phyloP scores from a whole-genome alignment of 2,113 vertebrate genomes.

The Empidonax traillii region DNA sequence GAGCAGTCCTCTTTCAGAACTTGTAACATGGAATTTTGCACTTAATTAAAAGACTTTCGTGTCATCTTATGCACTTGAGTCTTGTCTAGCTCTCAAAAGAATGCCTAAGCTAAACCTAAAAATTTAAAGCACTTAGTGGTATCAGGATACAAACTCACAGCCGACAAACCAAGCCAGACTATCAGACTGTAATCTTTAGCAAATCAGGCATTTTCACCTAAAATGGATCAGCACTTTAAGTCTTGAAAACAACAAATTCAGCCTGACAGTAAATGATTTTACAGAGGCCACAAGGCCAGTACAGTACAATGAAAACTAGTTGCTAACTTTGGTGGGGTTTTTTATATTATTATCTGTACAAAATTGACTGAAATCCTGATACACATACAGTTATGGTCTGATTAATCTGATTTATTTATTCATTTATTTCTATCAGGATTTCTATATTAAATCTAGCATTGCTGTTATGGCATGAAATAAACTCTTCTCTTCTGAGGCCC shows the following conservation, averaged over 20 bases:
- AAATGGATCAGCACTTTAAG: neutral
- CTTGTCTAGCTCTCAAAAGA: neutral
- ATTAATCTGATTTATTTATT: slow-evolving; percentile 14
- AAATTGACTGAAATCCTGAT: neutral
- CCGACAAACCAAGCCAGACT: neutral
- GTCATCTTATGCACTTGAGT: neutral
- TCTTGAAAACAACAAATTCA: neutral
- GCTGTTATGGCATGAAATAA: neutral
- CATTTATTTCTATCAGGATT: neutral
- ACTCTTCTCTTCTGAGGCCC: neutral
- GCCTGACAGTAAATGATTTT: neutral
- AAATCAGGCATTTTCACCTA: neutral
- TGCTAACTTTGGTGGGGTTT: neutral
- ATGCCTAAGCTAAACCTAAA: neutral
- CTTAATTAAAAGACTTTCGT: neutral
- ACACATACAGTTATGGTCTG: neutral
- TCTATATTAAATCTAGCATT: neutral
- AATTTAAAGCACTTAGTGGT: neutral
- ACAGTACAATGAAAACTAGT: neutral
- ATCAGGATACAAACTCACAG: neutral
- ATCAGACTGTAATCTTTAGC: neutral
- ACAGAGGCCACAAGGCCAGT: neutral
- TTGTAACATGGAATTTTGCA: neutral
- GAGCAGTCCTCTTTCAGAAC: neutral
- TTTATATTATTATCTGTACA: neutral